phyloP scores from a whole-genome alignment of 2,797 vertebrate species.

The Parauchenoglanis punctatus region DNA sequence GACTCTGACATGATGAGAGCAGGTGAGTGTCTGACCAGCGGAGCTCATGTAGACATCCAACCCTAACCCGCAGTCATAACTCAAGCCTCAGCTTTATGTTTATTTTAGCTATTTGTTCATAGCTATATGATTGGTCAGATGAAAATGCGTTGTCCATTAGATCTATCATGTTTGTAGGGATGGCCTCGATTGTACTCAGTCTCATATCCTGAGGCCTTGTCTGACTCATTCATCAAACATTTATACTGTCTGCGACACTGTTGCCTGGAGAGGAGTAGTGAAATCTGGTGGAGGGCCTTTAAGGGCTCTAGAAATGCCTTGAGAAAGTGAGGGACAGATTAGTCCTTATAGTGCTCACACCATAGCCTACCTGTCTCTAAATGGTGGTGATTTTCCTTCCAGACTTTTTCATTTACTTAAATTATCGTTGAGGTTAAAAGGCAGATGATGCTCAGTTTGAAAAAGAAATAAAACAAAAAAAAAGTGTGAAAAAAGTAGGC shows the following conservation, averaged over 20 bases:
- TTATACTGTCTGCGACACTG: slow-evolving; percentile 8
- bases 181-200: neutral
- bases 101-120: neutral
- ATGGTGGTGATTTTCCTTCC: neutral
- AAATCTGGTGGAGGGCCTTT: slow-evolving; percentile 7
- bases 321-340: slow-evolving; percentile 18
- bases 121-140: neutral
- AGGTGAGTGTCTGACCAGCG: slow-evolving; percentile 61
- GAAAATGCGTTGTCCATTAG: neutral
- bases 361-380: neutral
- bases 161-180: neutral
- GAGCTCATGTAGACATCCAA: slow-evolving; percentile 39
- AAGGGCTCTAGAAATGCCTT: neutral
- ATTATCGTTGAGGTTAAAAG: neutral
- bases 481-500: neutral
- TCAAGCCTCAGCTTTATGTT: neutral
- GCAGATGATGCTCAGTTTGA: neutral
- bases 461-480: neutral
- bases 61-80: neutral
- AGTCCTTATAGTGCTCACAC: neutral
- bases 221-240: slow-evolving; percentile 36
- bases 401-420: neutral
- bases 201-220: neutral
- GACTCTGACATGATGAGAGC: slow-evolving; percentile 66
- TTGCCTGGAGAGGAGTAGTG: slow-evolving; percentile 11